These are phyloP conservation scores for Anorthoa munda DNA, from an alignment of 2,888 invertebrate genomes.

Conservation along the genomic window DNA sequence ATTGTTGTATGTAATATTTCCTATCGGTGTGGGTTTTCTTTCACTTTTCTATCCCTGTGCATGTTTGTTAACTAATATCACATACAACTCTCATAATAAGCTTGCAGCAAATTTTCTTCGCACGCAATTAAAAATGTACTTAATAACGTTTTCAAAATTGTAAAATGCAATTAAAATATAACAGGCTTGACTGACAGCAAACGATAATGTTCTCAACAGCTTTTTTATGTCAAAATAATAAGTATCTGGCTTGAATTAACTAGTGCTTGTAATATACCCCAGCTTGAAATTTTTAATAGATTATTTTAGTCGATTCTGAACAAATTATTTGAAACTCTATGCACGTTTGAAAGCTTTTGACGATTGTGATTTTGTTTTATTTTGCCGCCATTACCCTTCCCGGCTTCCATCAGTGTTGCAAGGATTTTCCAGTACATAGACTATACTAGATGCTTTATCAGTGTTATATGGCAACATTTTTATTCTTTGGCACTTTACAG, in stretches of 20 bases:
- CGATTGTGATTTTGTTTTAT: slow-evolving; percentile 91
- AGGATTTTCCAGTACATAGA: slow-evolving; percentile 73
- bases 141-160: neutral
- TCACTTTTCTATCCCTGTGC: slow-evolving; percentile 64
- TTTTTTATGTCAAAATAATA: slow-evolving; percentile 26
- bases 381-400: slow-evolving; percentile 75
- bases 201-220: slow-evolving; percentile 10
- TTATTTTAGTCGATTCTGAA: slow-evolving; percentile 62
- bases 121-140: slow-evolving; percentile 41
- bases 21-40: slow-evolving; percentile 78
- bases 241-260: slow-evolving; percentile 41
- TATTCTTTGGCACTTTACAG: slow-evolving; percentile 74
- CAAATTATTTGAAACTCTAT: slow-evolving; percentile 66
- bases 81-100: slow-evolving; percentile 39
- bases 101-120: slow-evolving; percentile 25
- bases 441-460: slow-evolving; percentile 74
- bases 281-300: slow-evolving; percentile 58
- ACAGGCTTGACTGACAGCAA: slow-evolving; percentile 14
- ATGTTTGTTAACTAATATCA: slow-evolving; percentile 65
- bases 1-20: slow-evolving; percentile 65
- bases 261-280: slow-evolving; percentile 49
- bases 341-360: slow-evolving; percentile 91
- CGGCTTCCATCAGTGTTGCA: slow-evolving; percentile 78
- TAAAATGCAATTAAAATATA: neutral
- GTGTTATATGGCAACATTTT: slow-evolving; percentile 76